phyloP scores from a whole-genome alignment of 1,140 invertebrate species.

The Bathynomus jamesi region DNA sequence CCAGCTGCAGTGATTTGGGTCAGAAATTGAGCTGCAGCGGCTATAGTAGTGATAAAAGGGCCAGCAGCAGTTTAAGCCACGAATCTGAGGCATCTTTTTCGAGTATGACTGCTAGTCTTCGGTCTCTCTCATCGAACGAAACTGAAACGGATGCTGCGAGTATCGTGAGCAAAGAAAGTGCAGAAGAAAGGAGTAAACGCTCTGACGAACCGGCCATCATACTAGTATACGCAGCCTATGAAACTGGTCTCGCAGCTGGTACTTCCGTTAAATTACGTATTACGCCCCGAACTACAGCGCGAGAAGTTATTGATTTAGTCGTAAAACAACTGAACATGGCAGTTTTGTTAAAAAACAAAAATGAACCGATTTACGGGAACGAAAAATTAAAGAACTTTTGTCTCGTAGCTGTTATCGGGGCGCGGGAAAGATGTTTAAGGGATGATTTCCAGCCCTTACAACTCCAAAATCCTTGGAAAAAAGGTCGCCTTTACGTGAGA shows the following conservation, averaged over 20 bases:
- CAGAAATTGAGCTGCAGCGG: conserved; percentile 17
- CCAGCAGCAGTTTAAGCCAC: conserved; percentile 32
- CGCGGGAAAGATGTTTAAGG: conserved; percentile 76
- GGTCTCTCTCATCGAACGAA: conserved; percentile 34
- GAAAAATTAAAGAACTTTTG: conserved; percentile 68
- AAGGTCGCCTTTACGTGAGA: conserved; percentile 80
- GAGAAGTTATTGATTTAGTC: conserved; percentile 88
- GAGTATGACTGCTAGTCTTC: conserved; percentile 30
- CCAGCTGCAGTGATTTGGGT: conserved; percentile 27
- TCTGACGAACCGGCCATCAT: conserved; percentile 44
- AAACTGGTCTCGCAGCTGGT: conserved; percentile 81
- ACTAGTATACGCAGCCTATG: conserved; percentile 86
- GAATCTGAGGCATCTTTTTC: conserved; percentile 36
- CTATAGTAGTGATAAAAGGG: conserved; percentile 23
- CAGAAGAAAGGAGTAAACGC: conserved; percentile 36
- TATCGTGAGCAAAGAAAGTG: conserved; percentile 48
- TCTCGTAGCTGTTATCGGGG: conserved; percentile 86
- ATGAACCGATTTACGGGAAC: conserved; percentile 70
- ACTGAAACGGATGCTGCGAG: conserved; percentile 26
- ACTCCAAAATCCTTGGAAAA: conserved; percentile 90
- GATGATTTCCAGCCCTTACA: conserved; percentile 88
- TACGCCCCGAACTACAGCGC: conserved; percentile 75
- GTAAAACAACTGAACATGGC: conserved; percentile 91
- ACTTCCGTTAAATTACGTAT: conserved; percentile 89
- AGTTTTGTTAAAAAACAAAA: conserved; percentile 71